A percentile compares a stretch with the other conserved stretches of the same genome.
These are phyloP conservation scores for Luehdorfia chinensis DNA, from an alignment of 1,140 invertebrate species.

Conservation along the genomic window DNA sequence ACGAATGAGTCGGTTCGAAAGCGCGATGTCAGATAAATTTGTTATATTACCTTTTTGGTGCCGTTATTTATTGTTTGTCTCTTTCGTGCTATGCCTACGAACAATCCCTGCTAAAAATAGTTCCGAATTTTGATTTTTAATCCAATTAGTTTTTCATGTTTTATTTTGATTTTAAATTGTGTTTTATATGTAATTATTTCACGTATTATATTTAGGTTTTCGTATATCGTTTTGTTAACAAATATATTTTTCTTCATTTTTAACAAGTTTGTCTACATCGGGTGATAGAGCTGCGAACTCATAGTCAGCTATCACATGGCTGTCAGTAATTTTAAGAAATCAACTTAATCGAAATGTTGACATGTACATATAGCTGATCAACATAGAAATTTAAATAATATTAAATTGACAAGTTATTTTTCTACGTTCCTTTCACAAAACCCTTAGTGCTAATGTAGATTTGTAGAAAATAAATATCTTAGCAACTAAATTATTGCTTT, in stretches of 20 bases:
- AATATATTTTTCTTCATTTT: too few species aligned
- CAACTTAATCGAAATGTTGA: slow-evolving; percentile 72
- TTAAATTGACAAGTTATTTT: slow-evolving; percentile 75
- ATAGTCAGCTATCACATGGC: slow-evolving; percentile 77
- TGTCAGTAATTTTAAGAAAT: slow-evolving; percentile 75
- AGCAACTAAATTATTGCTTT: slow-evolving; percentile 41
- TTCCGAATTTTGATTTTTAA: too few species aligned
- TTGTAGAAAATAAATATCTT: slow-evolving; percentile 45
- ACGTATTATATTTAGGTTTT: too few species aligned
- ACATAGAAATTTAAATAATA: slow-evolving; percentile 71
- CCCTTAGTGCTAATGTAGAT: slow-evolving; percentile 62
- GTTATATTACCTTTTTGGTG: slow-evolving; percentile 25
- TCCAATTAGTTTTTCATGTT: too few species aligned
- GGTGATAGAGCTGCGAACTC: slow-evolving; percentile 56
- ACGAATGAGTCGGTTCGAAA: slow-evolving; percentile 70
- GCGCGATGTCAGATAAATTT: slow-evolving; percentile 68
- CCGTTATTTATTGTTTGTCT: slow-evolving; percentile 6
- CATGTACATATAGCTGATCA: slow-evolving; percentile 74
- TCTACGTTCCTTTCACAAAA: slow-evolving; percentile 69
- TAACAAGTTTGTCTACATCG: slow-evolving; percentile 62
- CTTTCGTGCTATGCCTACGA: too few species aligned
- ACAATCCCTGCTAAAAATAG: too few species aligned
- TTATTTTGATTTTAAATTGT: too few species aligned
- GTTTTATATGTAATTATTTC: too few species aligned
- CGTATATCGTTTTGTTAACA: too few species aligned